phyloP scores from a whole-genome alignment of 2,888 invertebrate genomes.

The Deilephila porcellus region DNA sequence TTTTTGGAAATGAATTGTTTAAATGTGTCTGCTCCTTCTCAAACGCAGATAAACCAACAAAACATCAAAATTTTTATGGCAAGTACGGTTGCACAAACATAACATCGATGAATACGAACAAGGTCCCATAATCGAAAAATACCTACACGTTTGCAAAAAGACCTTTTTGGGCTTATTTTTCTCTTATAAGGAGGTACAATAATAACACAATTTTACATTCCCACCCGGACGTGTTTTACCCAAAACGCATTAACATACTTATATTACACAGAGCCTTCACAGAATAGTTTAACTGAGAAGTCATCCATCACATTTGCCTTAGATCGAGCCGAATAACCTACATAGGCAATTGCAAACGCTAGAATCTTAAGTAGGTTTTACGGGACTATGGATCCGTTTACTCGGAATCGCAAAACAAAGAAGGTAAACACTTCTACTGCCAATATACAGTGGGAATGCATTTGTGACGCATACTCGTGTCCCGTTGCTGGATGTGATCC shows the following conservation, averaged over 20 bases:
- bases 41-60: no score
- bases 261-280: background rate
- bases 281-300: background rate
- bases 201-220: no score
- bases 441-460: background rate
- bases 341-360: background rate
- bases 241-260: background rate
- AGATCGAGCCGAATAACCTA: background rate
- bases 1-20: no score
- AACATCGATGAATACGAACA: no score
- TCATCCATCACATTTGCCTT: background rate
- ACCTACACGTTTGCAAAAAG: no score
- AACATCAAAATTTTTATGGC: no score
- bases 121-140: no score
- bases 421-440: conserved; percentile 9
- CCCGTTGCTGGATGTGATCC: conserved; percentile 10
- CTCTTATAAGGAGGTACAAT: no score
- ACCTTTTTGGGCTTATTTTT: no score
- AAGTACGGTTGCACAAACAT: no score
- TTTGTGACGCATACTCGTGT: conserved; percentile 9
- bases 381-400: conserved; percentile 13
- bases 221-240: no score
- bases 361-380: conserved; percentile 20
- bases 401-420: conserved; percentile 6
- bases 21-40: no score